Conservation (phyloP, 2,888 invertebrate species). For the Chelonus formosanus region DNA sequence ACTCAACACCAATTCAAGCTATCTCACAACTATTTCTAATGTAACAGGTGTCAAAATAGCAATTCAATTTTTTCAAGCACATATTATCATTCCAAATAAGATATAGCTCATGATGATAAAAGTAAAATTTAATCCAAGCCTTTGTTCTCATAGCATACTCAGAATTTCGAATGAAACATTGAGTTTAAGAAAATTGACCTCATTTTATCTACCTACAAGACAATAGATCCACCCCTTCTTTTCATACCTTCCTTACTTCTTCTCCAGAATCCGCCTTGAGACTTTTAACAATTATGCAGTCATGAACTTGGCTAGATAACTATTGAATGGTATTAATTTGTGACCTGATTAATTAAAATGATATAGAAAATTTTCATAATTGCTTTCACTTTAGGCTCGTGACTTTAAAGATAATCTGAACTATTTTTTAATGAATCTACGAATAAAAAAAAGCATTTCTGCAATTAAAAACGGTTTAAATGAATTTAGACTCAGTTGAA, state of each 20-base stretch:
- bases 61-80: conserved; percentile 9
- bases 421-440: not conserved
- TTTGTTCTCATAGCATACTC: not conserved
- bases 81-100: not conserved
- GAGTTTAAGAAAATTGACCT: conserved; percentile 21
- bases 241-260: conserved; percentile 1
- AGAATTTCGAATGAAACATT: conserved; percentile 11
- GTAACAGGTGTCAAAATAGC: conserved; percentile 23
- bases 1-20: too few species aligned
- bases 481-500: too few species aligned
- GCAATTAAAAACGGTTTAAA: too few species aligned
- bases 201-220: conserved; percentile 15
- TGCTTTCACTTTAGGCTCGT: not conserved
- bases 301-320: not conserved
- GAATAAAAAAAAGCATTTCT: too few species aligned
- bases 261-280: not conserved
- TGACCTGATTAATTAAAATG: conserved; percentile 6
- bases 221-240: conserved; percentile 2
- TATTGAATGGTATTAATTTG: not conserved
- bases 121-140: conserved; percentile 4
- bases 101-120: not conserved
- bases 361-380: not conserved
- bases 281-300: conserved; percentile 13
- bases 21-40: not conserved
- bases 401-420: too few species aligned